phyloP scores from a whole-genome alignment of 2,113 vertebrate species.

The Halichoerus grypus region DNA sequence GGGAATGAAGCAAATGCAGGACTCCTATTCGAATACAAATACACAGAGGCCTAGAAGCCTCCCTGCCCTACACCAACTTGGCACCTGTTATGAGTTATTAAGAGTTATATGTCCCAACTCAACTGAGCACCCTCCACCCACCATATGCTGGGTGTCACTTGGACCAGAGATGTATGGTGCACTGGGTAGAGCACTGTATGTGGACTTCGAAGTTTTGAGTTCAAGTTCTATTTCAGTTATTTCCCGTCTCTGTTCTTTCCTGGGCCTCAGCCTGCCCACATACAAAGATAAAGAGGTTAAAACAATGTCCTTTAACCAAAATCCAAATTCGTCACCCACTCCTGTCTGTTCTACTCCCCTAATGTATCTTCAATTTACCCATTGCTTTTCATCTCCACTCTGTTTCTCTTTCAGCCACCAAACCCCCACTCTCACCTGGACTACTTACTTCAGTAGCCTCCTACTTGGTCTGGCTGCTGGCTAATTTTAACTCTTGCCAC shows the following conservation, averaged over 20 bases:
- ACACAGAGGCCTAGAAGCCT: not conserved
- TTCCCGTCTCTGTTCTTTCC: slow-evolving; percentile 7
- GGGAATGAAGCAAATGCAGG: not conserved
- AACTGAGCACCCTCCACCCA: not conserved
- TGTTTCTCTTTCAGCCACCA: not conserved
- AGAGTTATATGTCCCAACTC: not conserved
- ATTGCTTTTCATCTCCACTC: not conserved
- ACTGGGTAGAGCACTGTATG: not conserved
- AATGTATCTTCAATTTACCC: not conserved
- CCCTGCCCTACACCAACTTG: not conserved
- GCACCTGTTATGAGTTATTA: not conserved
- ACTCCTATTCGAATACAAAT: not conserved
- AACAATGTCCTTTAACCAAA: slow-evolving; percentile 7
- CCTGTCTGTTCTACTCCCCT: not conserved
- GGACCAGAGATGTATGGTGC: not conserved
- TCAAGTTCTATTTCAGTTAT: slow-evolving; percentile 8
- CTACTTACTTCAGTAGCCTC: not conserved
- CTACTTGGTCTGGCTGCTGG: not conserved
- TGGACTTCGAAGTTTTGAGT: not conserved
- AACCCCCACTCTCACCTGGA: not conserved
- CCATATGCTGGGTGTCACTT: not conserved
- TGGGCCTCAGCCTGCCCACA: not conserved
- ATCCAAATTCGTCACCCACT: not conserved
- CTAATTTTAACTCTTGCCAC: not conserved
- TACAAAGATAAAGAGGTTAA: slow-evolving; percentile 19